Base-by-base conservation (phyloP, 92 coral and sea anemone species). In the Virgularia gustaviana region DNA sequence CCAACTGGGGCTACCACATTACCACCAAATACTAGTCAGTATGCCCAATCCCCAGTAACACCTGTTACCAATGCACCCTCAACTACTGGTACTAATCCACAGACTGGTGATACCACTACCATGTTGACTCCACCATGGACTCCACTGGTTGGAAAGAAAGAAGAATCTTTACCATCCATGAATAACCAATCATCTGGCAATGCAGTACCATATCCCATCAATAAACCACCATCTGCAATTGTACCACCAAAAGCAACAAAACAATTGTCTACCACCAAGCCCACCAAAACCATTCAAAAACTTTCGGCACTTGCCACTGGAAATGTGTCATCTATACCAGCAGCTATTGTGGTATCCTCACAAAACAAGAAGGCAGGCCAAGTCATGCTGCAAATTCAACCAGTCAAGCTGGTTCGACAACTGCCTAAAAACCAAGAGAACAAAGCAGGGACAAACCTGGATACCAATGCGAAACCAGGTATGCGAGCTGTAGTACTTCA, bases 381-480 rank as follows among this genome's bases (percentile, higher is more conserved):
- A 15, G 41, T 16, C 49, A 33, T 79, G 59, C 68, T 63, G 7
- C 54, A 52, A 54, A 58, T 75, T 13, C 58, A 34, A 65, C 70
- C 28, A 11, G 59, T 79, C 30, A 64, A 49, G 77, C 70, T 49
- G 77, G 45, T 16, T 70, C 71, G 72, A 1, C 65, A 33, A 23
- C 62, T 47, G 23, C 6, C 54, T 31, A 67, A 68, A 79, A 24
- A 43, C 12, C 32, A 25, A 54, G 68, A 71, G 56, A 65, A 65
- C 36, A 73, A 75, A 57, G 78, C 63, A 55, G 71, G 31, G 31
- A 52, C 58, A 12, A 52, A 52, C 7, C 3, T 52, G 29, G 28
- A 52, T 22, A 8, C 6, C 10, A 33, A 52, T 52, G 30, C 22
- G 29, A 33, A 52, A 8, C 3, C 58, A 52, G 58, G 58, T 52